Evolutionary conservation across 2,888 invertebrate genomes (phyloP).

Genomic region (Sesamia inferens): DNA sequence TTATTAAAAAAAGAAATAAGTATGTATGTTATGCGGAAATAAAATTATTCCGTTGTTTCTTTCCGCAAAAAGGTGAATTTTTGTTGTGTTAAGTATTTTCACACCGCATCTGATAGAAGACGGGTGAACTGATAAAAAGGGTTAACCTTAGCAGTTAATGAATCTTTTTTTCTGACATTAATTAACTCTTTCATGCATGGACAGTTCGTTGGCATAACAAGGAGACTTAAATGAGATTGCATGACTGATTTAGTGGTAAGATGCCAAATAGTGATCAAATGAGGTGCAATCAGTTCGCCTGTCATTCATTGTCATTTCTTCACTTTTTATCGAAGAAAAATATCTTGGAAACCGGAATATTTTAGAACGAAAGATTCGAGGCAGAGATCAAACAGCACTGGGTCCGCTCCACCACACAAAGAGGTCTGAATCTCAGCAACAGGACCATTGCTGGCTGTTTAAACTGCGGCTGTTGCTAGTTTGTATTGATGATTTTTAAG

Average conservation of each 20-base stretch:
- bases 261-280: neutral
- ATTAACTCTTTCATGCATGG: slow-evolving; percentile 43
- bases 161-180: slow-evolving; percentile 14
- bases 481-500: neutral
- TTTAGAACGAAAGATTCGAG: neutral
- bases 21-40: slow-evolving; percentile 30
- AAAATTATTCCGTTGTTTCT: slow-evolving; percentile 19
- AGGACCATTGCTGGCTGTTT: neutral
- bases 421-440: no score
- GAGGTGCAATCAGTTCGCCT: neutral
- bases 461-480: neutral
- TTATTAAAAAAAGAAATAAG: slow-evolving; percentile 38
- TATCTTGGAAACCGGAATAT: neutral
- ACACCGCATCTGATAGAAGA: slow-evolving; percentile 26
- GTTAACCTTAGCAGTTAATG: slow-evolving; percentile 7
- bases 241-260: slow-evolving; percentile 21
- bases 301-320: no score
- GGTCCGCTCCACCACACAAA: neutral
- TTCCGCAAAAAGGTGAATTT: no score
- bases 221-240: neutral
- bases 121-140: slow-evolving; percentile 32
- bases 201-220: slow-evolving; percentile 22
- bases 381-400: neutral
- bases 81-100: slow-evolving; percentile 42
- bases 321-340: neutral